Evolutionary conservation across 2,797 vertebrate genomes (phyloP).

Genomic region (Gallirallus australis): DNA sequence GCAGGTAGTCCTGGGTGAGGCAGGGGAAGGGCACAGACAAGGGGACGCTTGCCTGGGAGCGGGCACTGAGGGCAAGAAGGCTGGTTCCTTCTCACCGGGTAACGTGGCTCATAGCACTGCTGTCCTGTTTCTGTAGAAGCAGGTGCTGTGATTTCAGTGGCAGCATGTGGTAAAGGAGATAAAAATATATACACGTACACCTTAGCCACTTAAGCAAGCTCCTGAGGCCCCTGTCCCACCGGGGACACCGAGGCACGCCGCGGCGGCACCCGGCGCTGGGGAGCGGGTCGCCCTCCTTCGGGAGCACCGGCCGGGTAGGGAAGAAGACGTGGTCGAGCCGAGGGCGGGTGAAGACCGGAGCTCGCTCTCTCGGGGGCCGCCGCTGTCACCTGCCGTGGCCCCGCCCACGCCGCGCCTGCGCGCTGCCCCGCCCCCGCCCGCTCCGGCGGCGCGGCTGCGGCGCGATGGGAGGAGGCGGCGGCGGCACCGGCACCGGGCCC

Average conservation of each 20-base stretch:
- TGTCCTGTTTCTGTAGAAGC: background rate
- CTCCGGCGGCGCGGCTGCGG: background rate
- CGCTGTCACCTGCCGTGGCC: slow-evolving; percentile 9
- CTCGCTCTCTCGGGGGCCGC: background rate
- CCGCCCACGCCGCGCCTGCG: slow-evolving; percentile 16
- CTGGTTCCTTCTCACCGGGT: background rate
- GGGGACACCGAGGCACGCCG: background rate
- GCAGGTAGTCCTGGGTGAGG: background rate
- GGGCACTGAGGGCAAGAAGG: background rate
- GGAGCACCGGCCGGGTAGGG: background rate
- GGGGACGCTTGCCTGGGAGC: background rate
- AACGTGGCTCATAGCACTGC: background rate
- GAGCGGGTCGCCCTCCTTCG: background rate
- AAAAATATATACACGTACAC: no score
- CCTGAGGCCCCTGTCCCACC: no score
- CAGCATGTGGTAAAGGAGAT: background rate
- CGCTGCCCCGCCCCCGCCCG: background rate
- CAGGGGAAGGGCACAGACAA: background rate
- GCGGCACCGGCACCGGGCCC: background rate
- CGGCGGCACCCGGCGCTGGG: background rate
- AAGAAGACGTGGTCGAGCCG: background rate
- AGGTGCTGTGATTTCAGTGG: background rate
- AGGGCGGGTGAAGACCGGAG: background rate
- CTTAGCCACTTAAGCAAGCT: no score
- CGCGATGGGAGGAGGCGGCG: background rate